A percentile compares a stretch with the other conserved stretches of the same genome.
Evolutionary conservation across 2,797 vertebrate species (phyloP).

Genomic region (Ficedula albicollis): DNA sequence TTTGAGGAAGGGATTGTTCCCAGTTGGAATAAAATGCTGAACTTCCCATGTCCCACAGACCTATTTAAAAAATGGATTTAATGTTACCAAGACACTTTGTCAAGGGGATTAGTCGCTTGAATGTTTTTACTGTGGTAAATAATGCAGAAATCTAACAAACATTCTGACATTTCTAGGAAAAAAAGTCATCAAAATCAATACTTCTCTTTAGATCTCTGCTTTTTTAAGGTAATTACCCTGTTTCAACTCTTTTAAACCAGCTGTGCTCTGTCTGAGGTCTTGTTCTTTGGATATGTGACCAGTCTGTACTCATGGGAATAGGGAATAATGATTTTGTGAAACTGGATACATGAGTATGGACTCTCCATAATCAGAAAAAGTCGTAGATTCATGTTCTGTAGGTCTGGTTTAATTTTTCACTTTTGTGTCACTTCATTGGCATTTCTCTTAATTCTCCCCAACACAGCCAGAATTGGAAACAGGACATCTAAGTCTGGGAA

Average conservation of each 20-base stretch:
- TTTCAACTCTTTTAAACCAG: background rate
- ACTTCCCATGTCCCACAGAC: background rate
- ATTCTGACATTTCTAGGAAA: background rate
- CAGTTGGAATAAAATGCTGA: background rate
- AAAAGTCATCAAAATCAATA: conserved; percentile 8
- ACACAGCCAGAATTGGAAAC: conserved; percentile 41
- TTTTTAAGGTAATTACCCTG: background rate
- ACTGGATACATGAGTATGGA: background rate
- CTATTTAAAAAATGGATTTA: background rate
- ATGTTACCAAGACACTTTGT: background rate
- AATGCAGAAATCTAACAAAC: conserved; percentile 3
- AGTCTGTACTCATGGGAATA: background rate
- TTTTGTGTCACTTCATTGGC: conserved; percentile 50
- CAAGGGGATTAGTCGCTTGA: background rate
- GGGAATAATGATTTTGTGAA: conserved; percentile 30
- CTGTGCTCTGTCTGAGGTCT: background rate
- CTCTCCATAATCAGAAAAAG: conserved; percentile 27
- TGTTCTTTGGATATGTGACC: conserved; percentile 16
- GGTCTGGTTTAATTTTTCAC: conserved; percentile 55
- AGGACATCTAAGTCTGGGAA: conserved; percentile 46
- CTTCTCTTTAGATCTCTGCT: background rate
- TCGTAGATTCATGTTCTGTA: background rate
- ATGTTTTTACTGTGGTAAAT: conserved; percentile 1
- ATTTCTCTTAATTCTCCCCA: conserved; percentile 51
- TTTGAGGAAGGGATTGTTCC: background rate